A percentile compares a stretch with the other conserved stretches of the same genome.
Evolutionary conservation across 2,797 vertebrate species (phyloP).

Genomic region (Schizopygopsis malacanthus): DNA sequence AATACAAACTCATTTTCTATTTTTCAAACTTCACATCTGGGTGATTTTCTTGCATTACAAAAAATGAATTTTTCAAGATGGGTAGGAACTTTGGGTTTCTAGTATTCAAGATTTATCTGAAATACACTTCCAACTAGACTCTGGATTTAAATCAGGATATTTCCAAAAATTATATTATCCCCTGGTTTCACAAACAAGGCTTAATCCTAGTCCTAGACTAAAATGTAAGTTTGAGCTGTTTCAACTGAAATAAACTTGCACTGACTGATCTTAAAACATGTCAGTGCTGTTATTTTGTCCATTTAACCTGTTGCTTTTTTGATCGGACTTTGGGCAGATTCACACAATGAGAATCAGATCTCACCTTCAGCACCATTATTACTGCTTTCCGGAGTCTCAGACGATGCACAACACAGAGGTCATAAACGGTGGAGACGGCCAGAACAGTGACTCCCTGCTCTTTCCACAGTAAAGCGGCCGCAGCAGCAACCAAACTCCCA

Average conservation of each 20-base stretch:
- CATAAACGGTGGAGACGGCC: slow-evolving; percentile 88
- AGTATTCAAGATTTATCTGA: neutral
- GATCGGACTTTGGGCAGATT: neutral
- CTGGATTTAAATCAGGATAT: neutral
- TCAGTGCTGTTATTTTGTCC: too few relatives aligned
- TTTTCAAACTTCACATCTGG: neutral
- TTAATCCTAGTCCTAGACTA: too few relatives aligned
- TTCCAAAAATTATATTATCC: neutral
- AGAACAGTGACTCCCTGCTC: slow-evolving; percentile 96
- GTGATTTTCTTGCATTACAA: neutral
- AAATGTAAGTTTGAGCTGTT: too few relatives aligned
- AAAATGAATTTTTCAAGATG: neutral
- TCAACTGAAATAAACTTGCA: too few relatives aligned
- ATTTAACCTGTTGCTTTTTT: neutral
- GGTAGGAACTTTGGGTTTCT: neutral
- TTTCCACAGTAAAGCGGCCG: slow-evolving; percentile 96
- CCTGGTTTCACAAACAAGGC: too few relatives aligned
- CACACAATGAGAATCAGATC: slow-evolving; percentile 39
- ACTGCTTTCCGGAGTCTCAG: slow-evolving; percentile 85
- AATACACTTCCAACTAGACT: too few relatives aligned
- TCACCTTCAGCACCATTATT: slow-evolving; percentile 88
- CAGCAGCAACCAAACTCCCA: slow-evolving; percentile 85
- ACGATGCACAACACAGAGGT: slow-evolving; percentile 90
- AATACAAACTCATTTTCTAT: neutral
- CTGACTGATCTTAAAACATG: too few relatives aligned